Evolutionary conservation across 2,113 vertebrate species (phyloP), one percentile per base, ranked within the genome.

Genomic region (Misgurnus anguillicaudatus): DNA sequence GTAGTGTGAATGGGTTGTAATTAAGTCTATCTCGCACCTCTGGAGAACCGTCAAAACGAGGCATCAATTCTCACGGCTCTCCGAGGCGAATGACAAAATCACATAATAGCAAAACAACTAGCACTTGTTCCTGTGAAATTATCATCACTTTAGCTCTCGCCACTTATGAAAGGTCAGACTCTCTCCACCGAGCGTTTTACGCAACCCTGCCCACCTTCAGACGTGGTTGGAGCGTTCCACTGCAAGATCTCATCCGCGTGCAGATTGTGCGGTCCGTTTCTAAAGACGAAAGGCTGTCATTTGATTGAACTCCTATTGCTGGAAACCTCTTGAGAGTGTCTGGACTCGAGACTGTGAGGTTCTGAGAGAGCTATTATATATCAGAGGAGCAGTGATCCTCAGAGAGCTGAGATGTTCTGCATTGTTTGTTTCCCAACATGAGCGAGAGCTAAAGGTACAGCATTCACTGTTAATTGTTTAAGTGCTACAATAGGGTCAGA

Each of bases 21-120:
- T 72, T 63, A 79, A 41, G 45, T 13, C 60, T 48, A 64, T 31
- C 57, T 79, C 67, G 65, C 67, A 79, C 77, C 45, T 79, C 60
- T 11, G 16, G 77, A 51, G 17, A 51, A 14, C 58, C 39, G 47
- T 62, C 60, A 72, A 53, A 79, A 55, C 41, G 31, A 78, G 41
- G 38, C 9, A 21, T 78, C 24, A 63, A 53, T 53, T 64, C 31
- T 39, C 14, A 41, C 19, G 36, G 45, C 24, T 51, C 47, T 75
- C 77, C 9, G n/a, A 17, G 19, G 19, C 6, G 64, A 79, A 72
- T 31, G 19, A 17, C 60, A 64, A 13, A 79, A 41, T 10, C 47
- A 70, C 10, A 42, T 53, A 79, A 79, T 42, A 51, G 13, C 68
- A 64, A 61, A 53, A 72, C 68, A 64, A 13, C 36, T 24, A 17